Conservation (phyloP, 2,888 invertebrate species). For the Leptinotarsa rubiginosa region DNA sequence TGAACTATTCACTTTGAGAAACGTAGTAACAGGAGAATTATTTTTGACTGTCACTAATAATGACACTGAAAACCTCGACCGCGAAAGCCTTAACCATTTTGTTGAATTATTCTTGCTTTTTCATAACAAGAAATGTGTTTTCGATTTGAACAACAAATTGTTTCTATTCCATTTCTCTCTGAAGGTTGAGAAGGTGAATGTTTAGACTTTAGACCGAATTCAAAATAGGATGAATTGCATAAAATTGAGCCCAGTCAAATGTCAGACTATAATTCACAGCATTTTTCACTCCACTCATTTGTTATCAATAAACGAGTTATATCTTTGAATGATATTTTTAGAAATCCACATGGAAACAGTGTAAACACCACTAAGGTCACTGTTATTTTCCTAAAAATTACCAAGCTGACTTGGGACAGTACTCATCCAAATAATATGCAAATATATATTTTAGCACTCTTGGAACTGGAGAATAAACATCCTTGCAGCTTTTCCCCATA, state of each 20-base stretch:
- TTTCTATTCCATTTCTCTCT: neutral
- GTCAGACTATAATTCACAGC: too few species aligned
- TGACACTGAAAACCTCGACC: too few species aligned
- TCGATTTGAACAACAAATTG: neutral
- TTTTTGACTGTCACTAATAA: too few species aligned
- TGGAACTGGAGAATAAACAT: neutral
- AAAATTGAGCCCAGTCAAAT: too few species aligned
- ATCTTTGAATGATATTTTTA: too few species aligned
- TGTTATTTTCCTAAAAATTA: neutral
- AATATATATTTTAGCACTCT: neutral
- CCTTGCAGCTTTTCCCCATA: neutral
- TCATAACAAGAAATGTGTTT: too few species aligned
- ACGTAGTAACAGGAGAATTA: too few species aligned
- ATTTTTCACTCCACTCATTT: too few species aligned
- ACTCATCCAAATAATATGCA: neutral
- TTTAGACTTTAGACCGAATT: neutral
- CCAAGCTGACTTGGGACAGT: neutral
- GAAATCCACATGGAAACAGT: neutral
- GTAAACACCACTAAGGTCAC: neutral
- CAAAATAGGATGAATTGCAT: neutral
- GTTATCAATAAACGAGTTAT: too few species aligned
- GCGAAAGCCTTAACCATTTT: too few species aligned
- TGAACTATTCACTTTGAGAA: too few species aligned
- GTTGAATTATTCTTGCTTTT: too few species aligned
- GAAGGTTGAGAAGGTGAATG: neutral